phyloP scores from a whole-genome alignment of 2,888 invertebrate species.

The Ditylenchus weischeri region DNA sequence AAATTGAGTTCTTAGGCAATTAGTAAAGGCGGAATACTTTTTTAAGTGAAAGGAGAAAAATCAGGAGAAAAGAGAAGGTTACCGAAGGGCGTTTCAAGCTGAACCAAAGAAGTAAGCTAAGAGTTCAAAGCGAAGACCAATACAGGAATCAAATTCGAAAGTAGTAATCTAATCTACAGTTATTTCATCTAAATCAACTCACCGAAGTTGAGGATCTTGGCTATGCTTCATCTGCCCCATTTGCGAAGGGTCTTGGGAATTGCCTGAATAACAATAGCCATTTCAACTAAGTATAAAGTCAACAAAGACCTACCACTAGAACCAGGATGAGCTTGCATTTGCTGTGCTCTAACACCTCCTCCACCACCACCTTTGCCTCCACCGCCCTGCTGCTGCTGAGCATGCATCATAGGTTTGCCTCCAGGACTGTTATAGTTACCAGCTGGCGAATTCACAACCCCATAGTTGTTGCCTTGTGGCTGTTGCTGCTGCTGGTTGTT shows the following conservation, averaged over 20 bases:
- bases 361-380: neutral
- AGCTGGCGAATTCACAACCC: slow-evolving; percentile 4
- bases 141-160: too few species aligned
- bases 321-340: slow-evolving; percentile 4
- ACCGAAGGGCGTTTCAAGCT: too few species aligned
- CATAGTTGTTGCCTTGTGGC: too few species aligned
- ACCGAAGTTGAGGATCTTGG: slow-evolving; percentile 20
- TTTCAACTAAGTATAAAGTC: neutral
- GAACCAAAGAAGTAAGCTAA: too few species aligned
- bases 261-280: too few species aligned
- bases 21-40: too few species aligned
- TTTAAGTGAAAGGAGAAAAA: too few species aligned
- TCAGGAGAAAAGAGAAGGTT: too few species aligned
- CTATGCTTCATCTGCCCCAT: slow-evolving; percentile 14
- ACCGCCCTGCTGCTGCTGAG: slow-evolving; percentile 5
- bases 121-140: too few species aligned
- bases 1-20: too few species aligned
- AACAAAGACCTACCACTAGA: neutral
- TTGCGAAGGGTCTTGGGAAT: slow-evolving; percentile 3
- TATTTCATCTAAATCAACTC: too few species aligned
- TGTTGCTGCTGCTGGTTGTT: slow-evolving; percentile 32
- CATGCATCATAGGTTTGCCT: slow-evolving; percentile 6
- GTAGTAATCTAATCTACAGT: too few species aligned
- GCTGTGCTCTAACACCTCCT: neutral
- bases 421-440: slow-evolving; percentile 7